Evolutionary conservation across 2,888 invertebrate genomes (phyloP).

Genomic region (Anagyrus pseudococci): DNA sequence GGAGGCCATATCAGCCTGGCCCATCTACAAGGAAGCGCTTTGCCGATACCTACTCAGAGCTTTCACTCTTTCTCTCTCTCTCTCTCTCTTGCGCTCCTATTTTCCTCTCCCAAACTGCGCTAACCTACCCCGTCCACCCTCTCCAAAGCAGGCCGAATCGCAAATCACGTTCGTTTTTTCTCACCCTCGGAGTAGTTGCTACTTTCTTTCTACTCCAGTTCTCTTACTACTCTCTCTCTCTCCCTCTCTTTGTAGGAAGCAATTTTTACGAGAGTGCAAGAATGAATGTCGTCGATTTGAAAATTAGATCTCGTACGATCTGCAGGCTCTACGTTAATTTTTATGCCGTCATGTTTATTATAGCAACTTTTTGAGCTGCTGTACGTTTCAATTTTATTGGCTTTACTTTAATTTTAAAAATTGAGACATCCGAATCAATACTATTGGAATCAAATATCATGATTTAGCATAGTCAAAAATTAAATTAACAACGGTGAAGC

Average conservation of each 20-base stretch:
- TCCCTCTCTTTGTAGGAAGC: background rate
- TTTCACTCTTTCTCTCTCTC: too few species aligned
- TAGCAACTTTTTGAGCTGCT: too few species aligned
- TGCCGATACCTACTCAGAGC: conserved; percentile 37
- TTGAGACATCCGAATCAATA: too few species aligned
- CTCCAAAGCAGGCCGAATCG: conserved; percentile 23
- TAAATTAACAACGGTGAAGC: too few species aligned
- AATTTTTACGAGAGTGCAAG: background rate
- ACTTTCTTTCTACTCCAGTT: background rate
- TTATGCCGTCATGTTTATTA: too few species aligned
- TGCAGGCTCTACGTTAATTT: too few species aligned
- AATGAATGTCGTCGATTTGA: background rate
- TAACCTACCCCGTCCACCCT: conserved; percentile 14
- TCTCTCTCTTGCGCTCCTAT: too few species aligned
- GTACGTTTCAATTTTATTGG: too few species aligned
- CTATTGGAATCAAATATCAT: too few species aligned
- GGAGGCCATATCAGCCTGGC: conserved; percentile 41
- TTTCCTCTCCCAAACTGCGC: too few species aligned
- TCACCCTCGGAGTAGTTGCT: background rate
- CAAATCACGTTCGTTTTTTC: conserved; percentile 28
- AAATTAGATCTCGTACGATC: background rate
- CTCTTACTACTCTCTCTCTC: background rate
- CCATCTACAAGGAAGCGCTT: conserved; percentile 40
- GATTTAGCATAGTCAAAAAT: too few species aligned
- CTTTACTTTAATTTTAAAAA: too few species aligned